Percentiles rank a stretch among this genome's conserved stretches.
Evolutionary conservation across 2,797 vertebrate genomes (phyloP).

Genomic region (Ara ararauna): DNA sequence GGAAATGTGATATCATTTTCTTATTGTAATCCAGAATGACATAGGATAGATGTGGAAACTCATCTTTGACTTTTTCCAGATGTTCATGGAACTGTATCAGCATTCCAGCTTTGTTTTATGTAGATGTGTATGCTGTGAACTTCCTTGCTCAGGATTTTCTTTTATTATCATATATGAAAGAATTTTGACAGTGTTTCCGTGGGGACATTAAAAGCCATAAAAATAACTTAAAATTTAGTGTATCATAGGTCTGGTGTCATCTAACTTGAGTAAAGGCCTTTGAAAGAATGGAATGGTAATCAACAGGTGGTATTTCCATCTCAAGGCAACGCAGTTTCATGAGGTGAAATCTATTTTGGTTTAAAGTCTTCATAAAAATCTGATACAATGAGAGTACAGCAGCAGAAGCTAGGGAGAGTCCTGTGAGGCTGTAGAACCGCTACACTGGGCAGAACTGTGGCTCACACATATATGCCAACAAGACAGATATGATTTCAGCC

Average conservation of each 20-base stretch:
- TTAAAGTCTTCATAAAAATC: background rate
- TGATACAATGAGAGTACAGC: background rate
- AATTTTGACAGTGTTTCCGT: background rate
- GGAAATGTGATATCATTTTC: slow-evolving; percentile 24
- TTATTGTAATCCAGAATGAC: slow-evolving; percentile 38
- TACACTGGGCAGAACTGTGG: background rate
- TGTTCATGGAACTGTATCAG: background rate
- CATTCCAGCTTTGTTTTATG: slow-evolving; percentile 49
- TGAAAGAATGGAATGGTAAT: background rate
- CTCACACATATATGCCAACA: background rate
- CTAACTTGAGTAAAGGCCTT: background rate
- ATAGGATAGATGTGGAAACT: slow-evolving; percentile 29
- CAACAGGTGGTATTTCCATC: background rate
- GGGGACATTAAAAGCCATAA: background rate
- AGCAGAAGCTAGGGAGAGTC: background rate
- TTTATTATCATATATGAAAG: background rate
- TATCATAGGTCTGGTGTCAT: background rate
- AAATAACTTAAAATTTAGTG: background rate
- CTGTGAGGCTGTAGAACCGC: background rate
- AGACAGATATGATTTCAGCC: background rate
- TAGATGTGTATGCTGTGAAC: background rate
- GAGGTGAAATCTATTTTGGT: background rate
- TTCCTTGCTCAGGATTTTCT: slow-evolving; percentile 1
- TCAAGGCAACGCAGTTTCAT: background rate
- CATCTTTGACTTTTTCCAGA: slow-evolving; percentile 57